Evolutionary conservation across 2,888 invertebrate species (phyloP), one percentile per base, ranked within the genome.

Genomic region (Mythimna loreyi): DNA sequence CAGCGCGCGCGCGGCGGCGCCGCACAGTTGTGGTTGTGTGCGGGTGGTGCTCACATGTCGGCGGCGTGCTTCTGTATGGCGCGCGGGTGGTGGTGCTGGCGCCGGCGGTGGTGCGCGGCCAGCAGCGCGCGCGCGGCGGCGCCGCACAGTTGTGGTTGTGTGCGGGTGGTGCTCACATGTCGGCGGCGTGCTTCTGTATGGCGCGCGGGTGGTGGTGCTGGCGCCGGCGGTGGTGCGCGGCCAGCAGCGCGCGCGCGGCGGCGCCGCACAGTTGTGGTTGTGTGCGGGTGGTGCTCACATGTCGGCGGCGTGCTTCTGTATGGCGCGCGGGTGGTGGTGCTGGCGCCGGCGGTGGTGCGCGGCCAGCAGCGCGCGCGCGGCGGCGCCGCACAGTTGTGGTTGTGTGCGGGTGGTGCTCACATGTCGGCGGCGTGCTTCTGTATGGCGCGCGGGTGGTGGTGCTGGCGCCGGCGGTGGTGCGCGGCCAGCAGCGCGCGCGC

Each of bases 401-500:
- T 4, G 3, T n/a, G 6, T 28, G 23, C 1, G 6, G 28, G 40
- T n/a, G 28, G 40, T 21, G 21, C 16, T 74, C 75, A 74, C 64
- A 50, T 8, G 33, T 83, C 80, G 1, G 57, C 23, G 59, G 68
- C 74, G 57, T 88, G 89, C 45, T 88, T 89, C 86, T 88, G 89
- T 83, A 89, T 87, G 68, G 87, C 72, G 2, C 86, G 66, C 5
- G 73, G 81, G 64, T 72, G 79, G 58, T 49, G 73, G 40, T 53
- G 81, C 63, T 69, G 78, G 57, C 82, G 84, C 52, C 84, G 85
- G 23, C 81, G 81, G 45, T 75, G 49, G 45, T 86, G 79, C 3
- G 92, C 90, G 5, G 82, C 83, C 8, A 89, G 87, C 61, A 95
- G 86, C 21, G 93, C 92, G 21, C 93, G 89, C 1, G 88, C 96